Evolutionary conservation across 2,888 invertebrate species (phyloP).

Genomic region (Ceraclea dissimilis): DNA sequence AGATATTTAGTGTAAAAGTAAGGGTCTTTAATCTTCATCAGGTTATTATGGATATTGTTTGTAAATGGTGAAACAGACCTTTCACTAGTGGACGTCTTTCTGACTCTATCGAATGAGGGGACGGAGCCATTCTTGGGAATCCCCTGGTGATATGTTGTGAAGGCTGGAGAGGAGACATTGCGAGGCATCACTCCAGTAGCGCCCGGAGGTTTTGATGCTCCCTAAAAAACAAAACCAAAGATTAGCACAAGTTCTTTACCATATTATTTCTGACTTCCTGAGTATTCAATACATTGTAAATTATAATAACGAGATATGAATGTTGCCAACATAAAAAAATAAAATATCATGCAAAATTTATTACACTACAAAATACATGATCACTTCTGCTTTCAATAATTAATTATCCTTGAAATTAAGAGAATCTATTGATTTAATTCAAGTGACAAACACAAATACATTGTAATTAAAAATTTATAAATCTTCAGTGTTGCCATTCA

Average conservation of each 20-base stretch:
- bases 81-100: conserved; percentile 77
- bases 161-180: conserved; percentile 83
- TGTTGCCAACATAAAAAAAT: neutral
- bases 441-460: too few species aligned
- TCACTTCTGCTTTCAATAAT: too few species aligned
- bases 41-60: too few species aligned
- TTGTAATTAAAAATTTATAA: too few species aligned
- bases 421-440: too few species aligned
- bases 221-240: conserved; percentile 26
- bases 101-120: conserved; percentile 79
- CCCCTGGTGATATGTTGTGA: conserved; percentile 64
- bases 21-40: too few species aligned
- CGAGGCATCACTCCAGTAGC: conserved; percentile 54
- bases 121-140: conserved; percentile 83
- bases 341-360: neutral
- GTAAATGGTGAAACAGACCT: too few species aligned
- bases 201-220: conserved; percentile 29
- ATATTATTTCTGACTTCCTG: neutral
- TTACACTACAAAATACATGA: neutral
- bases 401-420: too few species aligned
- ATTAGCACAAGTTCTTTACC: neutral
- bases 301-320: neutral
- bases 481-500: too few species aligned
- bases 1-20: too few species aligned
- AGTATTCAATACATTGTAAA: neutral